A percentile compares a stretch with the other conserved stretches of the same genome.
These are phyloP conservation scores for Globodera ellingtonae DNA, from an alignment of 1,140 invertebrate genomes.

Conservation along the genomic window DNA sequence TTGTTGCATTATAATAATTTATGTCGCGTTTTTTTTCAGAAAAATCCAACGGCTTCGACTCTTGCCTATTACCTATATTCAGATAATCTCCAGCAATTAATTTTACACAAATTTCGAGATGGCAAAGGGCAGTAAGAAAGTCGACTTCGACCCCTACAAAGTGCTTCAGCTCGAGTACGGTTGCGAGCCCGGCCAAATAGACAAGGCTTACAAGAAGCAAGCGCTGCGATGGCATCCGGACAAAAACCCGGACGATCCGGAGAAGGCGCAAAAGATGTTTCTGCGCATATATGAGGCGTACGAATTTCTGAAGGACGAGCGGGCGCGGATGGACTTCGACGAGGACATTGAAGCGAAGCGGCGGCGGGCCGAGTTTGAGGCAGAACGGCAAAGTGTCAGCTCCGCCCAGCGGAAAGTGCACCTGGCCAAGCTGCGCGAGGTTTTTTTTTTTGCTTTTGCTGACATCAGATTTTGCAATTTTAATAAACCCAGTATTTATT, in stretches of 20 bases:
- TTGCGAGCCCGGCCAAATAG: slow-evolving; percentile 25
- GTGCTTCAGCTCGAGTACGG: slow-evolving; percentile 28
- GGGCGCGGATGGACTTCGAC: slow-evolving; percentile 24
- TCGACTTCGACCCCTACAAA: slow-evolving; percentile 38
- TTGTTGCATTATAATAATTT: no score
- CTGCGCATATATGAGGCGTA: slow-evolving; percentile 31
- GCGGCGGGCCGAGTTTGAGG: slow-evolving; percentile 28
- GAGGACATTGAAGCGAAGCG: slow-evolving; percentile 22
- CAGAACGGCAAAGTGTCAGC: slow-evolving; percentile 20
- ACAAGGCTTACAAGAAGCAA: slow-evolving; percentile 39
- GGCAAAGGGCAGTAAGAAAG: slow-evolving; percentile 9
- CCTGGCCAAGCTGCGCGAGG: slow-evolving; percentile 22
- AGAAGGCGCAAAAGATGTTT: slow-evolving; percentile 36
- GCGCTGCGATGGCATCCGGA: slow-evolving; percentile 42
- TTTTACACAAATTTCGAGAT: background rate
- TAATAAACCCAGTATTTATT: no score
- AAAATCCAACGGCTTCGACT: no score
- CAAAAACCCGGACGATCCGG: slow-evolving; percentile 35
- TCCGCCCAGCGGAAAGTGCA: slow-evolving; percentile 8
- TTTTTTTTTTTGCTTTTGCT: background rate
- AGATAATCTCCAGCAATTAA: no score
- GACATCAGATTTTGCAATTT: no score
- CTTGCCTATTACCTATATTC: no score
- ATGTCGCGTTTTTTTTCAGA: no score
- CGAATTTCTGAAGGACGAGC: slow-evolving; percentile 34